A percentile compares a stretch with the other conserved stretches of the same genome.
Conservation (phyloP, 2,888 invertebrate species). For the Pyralis farinalis region DNA sequence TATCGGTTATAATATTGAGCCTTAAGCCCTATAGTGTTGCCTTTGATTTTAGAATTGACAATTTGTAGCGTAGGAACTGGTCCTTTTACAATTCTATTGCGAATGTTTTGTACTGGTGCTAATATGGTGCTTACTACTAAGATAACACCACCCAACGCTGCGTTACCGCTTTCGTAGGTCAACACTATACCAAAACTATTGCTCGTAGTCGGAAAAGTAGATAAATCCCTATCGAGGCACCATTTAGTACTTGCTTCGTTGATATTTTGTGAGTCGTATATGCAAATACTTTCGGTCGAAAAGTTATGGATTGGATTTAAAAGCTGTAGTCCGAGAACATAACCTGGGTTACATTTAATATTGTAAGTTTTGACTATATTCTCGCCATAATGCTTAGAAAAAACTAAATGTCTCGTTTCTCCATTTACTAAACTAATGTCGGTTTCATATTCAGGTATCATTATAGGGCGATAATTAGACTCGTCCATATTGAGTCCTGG, state of each 20-base stretch:
- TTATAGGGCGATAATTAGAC: conserved; percentile 86
- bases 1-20: conserved; percentile 94
- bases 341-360: conserved; percentile 88
- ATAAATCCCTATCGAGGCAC: conserved; percentile 90
- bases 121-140: conserved; percentile 87
- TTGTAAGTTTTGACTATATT: conserved; percentile 80
- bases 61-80: conserved; percentile 89
- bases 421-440: conserved; percentile 84
- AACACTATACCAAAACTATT: conserved; percentile 90
- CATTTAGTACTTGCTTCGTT: conserved; percentile 85
- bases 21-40: conserved; percentile 90
- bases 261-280: conserved; percentile 88
- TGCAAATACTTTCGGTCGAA: conserved; percentile 90
- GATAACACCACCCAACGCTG: conserved; percentile 91
- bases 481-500: conserved; percentile 84
- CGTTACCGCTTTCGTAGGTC: conserved; percentile 88
- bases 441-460: conserved; percentile 84
- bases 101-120: conserved; percentile 87
- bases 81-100: conserved; percentile 88
- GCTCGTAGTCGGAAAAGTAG: conserved; percentile 94
- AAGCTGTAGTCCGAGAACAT: conserved; percentile 93
- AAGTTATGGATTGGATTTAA: conserved; percentile 94
- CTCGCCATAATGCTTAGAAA: conserved; percentile 83
- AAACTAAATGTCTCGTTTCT: conserved; percentile 90
- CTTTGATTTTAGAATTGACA: conserved; percentile 87